Base-by-base conservation (phyloP, 1,140 invertebrate species). In the Atta texana region DNA sequence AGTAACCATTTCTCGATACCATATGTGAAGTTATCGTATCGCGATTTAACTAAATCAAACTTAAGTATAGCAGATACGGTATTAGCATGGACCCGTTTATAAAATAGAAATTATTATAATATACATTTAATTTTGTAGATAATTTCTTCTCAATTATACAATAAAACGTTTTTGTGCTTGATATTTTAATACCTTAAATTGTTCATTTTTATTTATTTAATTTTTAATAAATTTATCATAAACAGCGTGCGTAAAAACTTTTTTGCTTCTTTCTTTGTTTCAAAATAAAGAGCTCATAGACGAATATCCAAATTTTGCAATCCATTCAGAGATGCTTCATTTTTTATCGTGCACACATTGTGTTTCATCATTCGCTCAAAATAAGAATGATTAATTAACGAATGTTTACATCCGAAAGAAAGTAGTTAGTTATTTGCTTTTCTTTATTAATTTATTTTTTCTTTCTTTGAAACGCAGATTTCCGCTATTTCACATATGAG, bases 341-440 rank as follows among this genome's bases (percentile, higher is more conserved):
- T 87, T 88, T 39, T 44, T 18, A 68, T 68, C 4, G 10, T 8
- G 18, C 10, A 21, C 64, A 44, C n/a, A 10, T 1, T 44, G 34
- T 34, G 7, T 21, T 4, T 28, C 59, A 49, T 39, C 51, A 28
- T n/a, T 64, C 16, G 74, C 21, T 18, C 28, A 44, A 69, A 66
- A 74, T 80, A 88, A 44, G 51, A 49, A 16, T 34, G 53, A 87
- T 87, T 87, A 88, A 87, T 87, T 87, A 82, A 28, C 31, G 21
- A 88, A 87, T 88, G 75, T 88, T 82, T 14, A 34, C n/a, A 71
- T 75, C 10, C 24, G 18, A 88, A 69, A 7, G n/a, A 21, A 51
- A n/a, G 39, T 39, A 64, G 28, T 3, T 49, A 28, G 16, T 51
- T 66, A 78, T 28, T 34, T 51, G 64, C 18, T 21, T 68, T 10